Evolutionary conservation across 2,888 invertebrate genomes (phyloP), one percentile per base, ranked within the genome.

Genomic region (Anodontia alba): DNA sequence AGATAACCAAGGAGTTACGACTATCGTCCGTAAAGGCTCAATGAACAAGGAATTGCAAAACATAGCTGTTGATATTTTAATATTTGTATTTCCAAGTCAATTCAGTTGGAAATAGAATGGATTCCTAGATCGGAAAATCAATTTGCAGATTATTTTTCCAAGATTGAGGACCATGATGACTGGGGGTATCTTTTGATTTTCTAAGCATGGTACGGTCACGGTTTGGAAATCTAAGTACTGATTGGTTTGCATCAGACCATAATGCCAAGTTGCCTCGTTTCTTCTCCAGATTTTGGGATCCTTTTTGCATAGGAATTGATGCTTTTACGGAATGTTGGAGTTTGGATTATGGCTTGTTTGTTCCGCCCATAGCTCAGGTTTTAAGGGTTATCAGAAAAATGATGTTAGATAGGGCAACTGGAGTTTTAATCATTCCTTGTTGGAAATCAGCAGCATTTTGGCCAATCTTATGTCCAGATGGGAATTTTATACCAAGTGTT

Each of bases 261-360:
- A 78, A 81, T 73, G 46, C 68, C 7, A 81, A 81, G 42, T 49
- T 78, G 29, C 69, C 67, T 0, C 23, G 36, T 23, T 78, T 78
- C 76, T 78, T 78, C 73, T 78, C 81, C 5, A 71, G 72, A 49
- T 81, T 81, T 73, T 81, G 81, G 81, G 76, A 81, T 73, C 76
- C 76, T 0, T 29, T 29, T 23, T 72, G 68, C 23, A 10, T 29
- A 17, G 78, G 75, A 3, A 68, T 81, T 1, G 78, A 68, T 29
- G 78, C 78, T 51, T 81, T 81, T 77, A 1, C 82, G 0, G 73
- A 73, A 33, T 70, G 23, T 67, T 81, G 73, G 81, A 74, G 77
- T 36, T 33, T 51, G 0, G 33, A 51, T 29, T 20, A 43, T 33
- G 78, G 78, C 0, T 38, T 81, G 23, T 81, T 78, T 69, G 73